These are phyloP conservation scores for Acinonyx jubatus DNA, from an alignment of 2,113 vertebrate genomes.

Conservation along the genomic window DNA sequence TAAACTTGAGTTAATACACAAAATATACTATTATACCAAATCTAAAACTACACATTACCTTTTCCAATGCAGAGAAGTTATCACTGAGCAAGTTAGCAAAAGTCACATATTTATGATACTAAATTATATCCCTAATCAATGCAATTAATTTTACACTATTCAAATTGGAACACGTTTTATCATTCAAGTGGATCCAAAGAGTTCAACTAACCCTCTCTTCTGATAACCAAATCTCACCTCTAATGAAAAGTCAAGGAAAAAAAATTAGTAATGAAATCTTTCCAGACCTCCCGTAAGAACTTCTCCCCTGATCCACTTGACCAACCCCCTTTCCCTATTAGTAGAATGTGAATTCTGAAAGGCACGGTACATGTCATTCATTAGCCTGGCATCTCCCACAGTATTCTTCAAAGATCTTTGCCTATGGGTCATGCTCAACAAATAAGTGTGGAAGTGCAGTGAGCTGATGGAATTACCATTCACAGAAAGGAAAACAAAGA, in stretches of 20 bases:
- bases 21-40: slow-evolving; percentile 44
- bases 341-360: not conserved
- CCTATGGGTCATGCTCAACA: not conserved
- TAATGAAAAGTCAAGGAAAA: not conserved
- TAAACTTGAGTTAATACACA: slow-evolving; percentile 11
- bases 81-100: not conserved
- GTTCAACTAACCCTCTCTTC: not conserved
- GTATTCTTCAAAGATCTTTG: not conserved
- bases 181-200: not conserved
- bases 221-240: slow-evolving; percentile 1
- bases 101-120: not conserved
- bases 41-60: slow-evolving; percentile 2
- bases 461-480: not conserved
- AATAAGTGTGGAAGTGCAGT: not conserved
- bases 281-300: not conserved
- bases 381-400: not conserved
- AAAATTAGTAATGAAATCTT: not conserved
- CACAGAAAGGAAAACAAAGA: not conserved
- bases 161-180: not conserved
- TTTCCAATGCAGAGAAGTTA: not conserved
- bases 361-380: not conserved
- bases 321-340: not conserved
- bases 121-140: not conserved
- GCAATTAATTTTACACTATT: slow-evolving; percentile 27
- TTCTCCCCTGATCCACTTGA: not conserved